Evolutionary conservation across 2,888 invertebrate genomes (phyloP).

Genomic region (Agrotis exclamationis): DNA sequence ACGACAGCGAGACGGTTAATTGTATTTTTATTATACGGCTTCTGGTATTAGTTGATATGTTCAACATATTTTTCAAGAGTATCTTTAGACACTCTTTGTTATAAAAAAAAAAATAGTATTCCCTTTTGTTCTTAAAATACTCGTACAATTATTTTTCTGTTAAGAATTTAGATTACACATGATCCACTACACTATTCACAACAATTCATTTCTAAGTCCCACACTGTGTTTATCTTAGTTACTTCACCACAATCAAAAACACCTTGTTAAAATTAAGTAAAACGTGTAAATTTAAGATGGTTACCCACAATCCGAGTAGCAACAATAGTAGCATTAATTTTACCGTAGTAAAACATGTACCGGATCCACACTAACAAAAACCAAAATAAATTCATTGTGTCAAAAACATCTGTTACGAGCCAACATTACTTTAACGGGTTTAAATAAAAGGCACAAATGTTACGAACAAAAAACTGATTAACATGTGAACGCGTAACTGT

Average conservation of each 20-base stretch:
- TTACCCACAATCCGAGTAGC: background rate
- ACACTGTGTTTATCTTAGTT: slow-evolving; percentile 3
- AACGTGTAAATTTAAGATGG: slow-evolving; percentile 13
- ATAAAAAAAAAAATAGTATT: background rate
- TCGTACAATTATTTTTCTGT: background rate
- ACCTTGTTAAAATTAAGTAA: slow-evolving; percentile 39
- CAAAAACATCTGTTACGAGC: slow-evolving; percentile 72
- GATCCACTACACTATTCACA: slow-evolving; percentile 2
- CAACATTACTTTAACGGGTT: slow-evolving; percentile 69
- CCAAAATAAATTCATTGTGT: slow-evolving; percentile 60
- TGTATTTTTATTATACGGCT: background rate
- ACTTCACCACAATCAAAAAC: background rate
- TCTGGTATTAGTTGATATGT: background rate
- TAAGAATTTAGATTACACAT: background rate
- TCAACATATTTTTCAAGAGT: too few relatives aligned
- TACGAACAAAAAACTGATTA: slow-evolving; percentile 83
- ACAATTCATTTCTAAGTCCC: slow-evolving; percentile 6
- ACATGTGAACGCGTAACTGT: slow-evolving; percentile 83
- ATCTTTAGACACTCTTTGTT: background rate
- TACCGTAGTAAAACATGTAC: slow-evolving; percentile 27
- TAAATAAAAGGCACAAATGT: slow-evolving; percentile 66
- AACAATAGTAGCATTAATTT: slow-evolving; percentile 34
- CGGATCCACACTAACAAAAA: slow-evolving; percentile 42
- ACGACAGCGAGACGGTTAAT: background rate
- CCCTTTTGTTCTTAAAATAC: background rate